Percentiles rank a stretch among this genome's conserved stretches.
These are phyloP conservation scores for Ornithoptera alexandrae DNA, from an alignment of 2,888 invertebrate genomes.

Conservation along the genomic window DNA sequence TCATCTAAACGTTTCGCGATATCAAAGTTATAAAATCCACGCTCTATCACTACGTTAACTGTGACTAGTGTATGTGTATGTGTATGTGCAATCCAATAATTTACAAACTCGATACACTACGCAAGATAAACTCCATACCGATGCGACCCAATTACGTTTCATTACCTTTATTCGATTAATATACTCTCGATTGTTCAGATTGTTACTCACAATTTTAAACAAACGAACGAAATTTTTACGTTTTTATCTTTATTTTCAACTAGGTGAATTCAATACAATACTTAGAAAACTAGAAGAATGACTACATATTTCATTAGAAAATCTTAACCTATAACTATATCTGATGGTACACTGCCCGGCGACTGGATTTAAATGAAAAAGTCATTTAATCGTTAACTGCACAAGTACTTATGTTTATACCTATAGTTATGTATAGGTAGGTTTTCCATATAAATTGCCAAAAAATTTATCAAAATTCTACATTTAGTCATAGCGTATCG, in stretches of 20 bases:
- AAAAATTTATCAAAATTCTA: slow-evolving; percentile 57
- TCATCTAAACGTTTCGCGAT: slow-evolving; percentile 20
- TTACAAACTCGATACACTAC: slow-evolving; percentile 26
- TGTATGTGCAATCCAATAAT: slow-evolving; percentile 23
- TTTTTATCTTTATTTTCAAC: not conserved
- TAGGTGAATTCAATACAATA: not conserved
- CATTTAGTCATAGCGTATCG: slow-evolving; percentile 58
- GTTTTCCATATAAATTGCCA: slow-evolving; percentile 49
- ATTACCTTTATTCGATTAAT: slow-evolving; percentile 14
- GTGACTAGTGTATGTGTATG: slow-evolving; percentile 18
- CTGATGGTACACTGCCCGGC: not conserved
- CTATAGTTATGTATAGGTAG: slow-evolving; percentile 42
- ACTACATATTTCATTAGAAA: not conserved
- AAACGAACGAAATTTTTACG: not conserved
- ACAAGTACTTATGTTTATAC: slow-evolving; percentile 36
- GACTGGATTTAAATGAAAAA: slow-evolving; percentile 11
- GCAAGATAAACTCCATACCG: slow-evolving; percentile 18
- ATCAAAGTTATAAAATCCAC: slow-evolving; percentile 27
- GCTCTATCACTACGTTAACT: slow-evolving; percentile 22
- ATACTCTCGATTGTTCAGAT: not conserved
- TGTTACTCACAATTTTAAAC: slow-evolving; percentile 1
- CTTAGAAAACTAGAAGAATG: slow-evolving; percentile 1
- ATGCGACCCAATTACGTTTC: slow-evolving; percentile 14
- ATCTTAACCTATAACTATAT: not conserved
- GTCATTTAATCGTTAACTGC: slow-evolving; percentile 12